Conservation (phyloP, 2,113 vertebrate genomes). For the Lagenorhynchus albirostris region DNA sequence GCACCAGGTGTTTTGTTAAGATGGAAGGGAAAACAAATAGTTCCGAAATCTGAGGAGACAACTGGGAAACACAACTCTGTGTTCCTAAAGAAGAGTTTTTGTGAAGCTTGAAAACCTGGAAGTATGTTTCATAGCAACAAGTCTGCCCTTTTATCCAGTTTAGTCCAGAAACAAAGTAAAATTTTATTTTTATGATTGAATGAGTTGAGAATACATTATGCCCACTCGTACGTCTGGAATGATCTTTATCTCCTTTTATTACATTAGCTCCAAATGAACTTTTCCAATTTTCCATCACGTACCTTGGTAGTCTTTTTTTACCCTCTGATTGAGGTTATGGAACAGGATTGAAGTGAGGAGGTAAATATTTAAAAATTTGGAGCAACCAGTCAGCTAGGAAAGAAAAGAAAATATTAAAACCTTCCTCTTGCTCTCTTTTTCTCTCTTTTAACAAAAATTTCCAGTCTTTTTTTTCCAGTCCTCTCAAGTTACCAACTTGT, state of each 20-base stretch:
- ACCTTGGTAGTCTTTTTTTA: background rate
- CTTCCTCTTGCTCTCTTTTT: background rate
- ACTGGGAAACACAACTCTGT: background rate
- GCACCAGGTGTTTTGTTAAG: background rate
- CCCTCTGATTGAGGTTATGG: background rate
- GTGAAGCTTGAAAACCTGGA: background rate
- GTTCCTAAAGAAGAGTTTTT: background rate
- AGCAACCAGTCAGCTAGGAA: background rate
- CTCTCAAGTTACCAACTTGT: background rate
- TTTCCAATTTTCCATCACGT: constrained; percentile 22
- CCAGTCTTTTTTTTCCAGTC: background rate
- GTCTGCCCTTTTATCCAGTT: background rate
- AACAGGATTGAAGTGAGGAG: background rate
- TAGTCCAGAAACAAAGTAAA: constrained; percentile 31
- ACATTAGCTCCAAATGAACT: background rate
- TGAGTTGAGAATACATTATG: constrained; percentile 39
- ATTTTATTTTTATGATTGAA: constrained; percentile 32
- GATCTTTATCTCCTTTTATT: background rate
- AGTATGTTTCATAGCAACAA: background rate
- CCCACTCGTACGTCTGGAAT: background rate
- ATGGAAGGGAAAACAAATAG: background rate
- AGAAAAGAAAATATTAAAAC: background rate
- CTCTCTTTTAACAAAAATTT: background rate
- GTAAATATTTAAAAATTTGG: constrained; percentile 15
- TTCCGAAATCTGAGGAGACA: background rate